Conservation (phyloP, 2,797 vertebrate genomes). For the Hoplostethus atlanticus region DNA sequence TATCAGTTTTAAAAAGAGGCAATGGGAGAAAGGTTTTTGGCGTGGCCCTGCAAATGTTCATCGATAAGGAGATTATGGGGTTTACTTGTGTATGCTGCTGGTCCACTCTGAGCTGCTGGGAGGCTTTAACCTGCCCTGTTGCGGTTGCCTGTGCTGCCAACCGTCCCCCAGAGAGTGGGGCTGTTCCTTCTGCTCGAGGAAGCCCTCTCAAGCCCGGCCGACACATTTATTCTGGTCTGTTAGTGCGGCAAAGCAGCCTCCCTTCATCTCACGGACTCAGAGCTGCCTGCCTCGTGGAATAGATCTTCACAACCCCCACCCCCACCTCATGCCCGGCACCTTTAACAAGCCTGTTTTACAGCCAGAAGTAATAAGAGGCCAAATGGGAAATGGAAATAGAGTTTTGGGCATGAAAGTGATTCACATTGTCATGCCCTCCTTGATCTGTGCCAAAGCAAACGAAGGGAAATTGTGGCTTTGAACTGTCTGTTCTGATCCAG, state of each 20-base stretch:
- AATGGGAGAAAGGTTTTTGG: conserved; percentile 21
- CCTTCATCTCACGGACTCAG: conserved; percentile 54
- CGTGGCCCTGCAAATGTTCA: conserved; percentile 30
- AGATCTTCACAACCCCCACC: conserved; percentile 20
- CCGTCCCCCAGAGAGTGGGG: conserved; percentile 41
- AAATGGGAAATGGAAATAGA: conserved; percentile 65
- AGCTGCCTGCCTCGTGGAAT: conserved; percentile 43
- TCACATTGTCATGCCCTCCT: conserved; percentile 63
- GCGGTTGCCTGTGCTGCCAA: conserved; percentile 43
- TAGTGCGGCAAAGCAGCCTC: conserved; percentile 35
- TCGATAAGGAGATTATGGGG: conserved; percentile 44
- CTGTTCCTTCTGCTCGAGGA: conserved; percentile 66
- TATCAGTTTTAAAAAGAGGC: not conserved
- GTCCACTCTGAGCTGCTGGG: conserved; percentile 46
- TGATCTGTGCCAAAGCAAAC: conserved; percentile 67
- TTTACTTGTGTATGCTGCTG: conserved; percentile 41
- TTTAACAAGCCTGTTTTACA: conserved; percentile 60
- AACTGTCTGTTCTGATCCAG: conserved; percentile 68
- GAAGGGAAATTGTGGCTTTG: conserved; percentile 59
- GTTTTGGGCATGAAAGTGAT: conserved; percentile 62
- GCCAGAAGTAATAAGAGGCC: conserved; percentile 60
- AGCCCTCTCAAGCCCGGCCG: conserved; percentile 56
- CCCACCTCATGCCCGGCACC: conserved; percentile 42
- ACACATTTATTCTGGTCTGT: conserved; percentile 63
- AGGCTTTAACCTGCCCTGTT: conserved; percentile 61